Conservation (phyloP, 1,140 invertebrate genomes). For the Whitmania pigra region DNA sequence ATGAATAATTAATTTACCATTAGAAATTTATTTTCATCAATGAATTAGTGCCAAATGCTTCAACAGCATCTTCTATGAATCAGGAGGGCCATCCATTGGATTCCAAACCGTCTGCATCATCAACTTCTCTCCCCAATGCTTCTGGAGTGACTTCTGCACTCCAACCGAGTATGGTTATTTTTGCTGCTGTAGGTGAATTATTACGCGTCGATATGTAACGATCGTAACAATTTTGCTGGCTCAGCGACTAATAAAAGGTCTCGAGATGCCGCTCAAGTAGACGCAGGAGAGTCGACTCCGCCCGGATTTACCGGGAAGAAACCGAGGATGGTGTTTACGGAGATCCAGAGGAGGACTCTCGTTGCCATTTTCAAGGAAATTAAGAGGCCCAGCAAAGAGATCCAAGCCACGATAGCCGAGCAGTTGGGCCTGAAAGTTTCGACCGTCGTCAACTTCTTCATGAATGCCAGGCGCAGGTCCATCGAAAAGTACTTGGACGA, state of each 20-base stretch:
- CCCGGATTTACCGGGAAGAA: conserved; percentile 54
- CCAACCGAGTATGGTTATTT: too few relatives aligned
- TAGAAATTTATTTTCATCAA: too few relatives aligned
- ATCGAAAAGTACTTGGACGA: conserved; percentile 66
- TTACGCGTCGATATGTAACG: too few relatives aligned
- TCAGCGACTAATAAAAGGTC: not conserved
- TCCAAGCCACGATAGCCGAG: conserved; percentile 18
- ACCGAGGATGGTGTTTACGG: conserved; percentile 93
- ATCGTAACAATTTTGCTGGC: not conserved
- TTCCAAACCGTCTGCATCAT: too few relatives aligned
- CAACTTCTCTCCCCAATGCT: too few relatives aligned
- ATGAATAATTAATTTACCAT: too few relatives aligned
- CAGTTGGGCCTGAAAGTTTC: conserved; percentile 62
- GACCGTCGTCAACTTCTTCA: conserved; percentile 97
- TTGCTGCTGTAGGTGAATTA: too few relatives aligned
- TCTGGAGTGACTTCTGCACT: too few relatives aligned
- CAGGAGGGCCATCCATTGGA: too few relatives aligned
- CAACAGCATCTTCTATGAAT: too few relatives aligned
- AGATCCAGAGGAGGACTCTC: conserved; percentile 91
- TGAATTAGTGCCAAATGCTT: too few relatives aligned
- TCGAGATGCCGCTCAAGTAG: not conserved
- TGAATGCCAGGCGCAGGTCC: conserved; percentile 85
- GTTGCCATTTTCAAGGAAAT: conserved; percentile 49
- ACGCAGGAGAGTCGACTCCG: not conserved
- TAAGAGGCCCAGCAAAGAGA: conserved; percentile 48